Evolutionary conservation across 2,888 invertebrate species (phyloP).

Genomic region (Trichacis sp.): DNA sequence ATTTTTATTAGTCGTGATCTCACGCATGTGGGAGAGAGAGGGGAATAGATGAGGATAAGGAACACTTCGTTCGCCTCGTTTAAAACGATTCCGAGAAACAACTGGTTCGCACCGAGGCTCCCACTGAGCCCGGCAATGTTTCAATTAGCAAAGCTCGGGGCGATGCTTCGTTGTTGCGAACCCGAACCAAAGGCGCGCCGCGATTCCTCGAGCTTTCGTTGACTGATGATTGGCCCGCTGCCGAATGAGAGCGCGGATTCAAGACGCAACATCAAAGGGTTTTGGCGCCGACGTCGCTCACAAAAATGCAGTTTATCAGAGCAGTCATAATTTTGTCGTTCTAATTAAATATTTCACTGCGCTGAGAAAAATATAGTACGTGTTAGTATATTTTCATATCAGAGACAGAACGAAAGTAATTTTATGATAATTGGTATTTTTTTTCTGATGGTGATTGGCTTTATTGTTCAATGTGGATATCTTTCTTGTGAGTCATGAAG

Average conservation of each 20-base stretch:
- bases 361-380: too few relatives aligned
- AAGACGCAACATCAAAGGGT: slow-evolving; percentile 5
- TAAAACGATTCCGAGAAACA: slow-evolving; percentile 49
- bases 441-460: too few relatives aligned
- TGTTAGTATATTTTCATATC: too few relatives aligned
- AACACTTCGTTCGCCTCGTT: slow-evolving; percentile 7
- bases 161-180: neutral
- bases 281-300: too few relatives aligned
- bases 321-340: too few relatives aligned
- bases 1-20: slow-evolving; percentile 2
- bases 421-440: too few relatives aligned
- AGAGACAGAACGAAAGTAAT: too few relatives aligned
- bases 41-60: neutral
- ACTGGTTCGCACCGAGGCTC: slow-evolving; percentile 49
- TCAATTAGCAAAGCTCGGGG: slow-evolving; percentile 46
- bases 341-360: too few relatives aligned
- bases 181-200: neutral
- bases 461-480: too few relatives aligned
- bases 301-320: too few relatives aligned
- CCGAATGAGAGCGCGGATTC: slow-evolving; percentile 7
- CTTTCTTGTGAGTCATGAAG: too few relatives aligned
- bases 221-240: neutral
- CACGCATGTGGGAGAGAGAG: neutral
- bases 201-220: too few relatives aligned
- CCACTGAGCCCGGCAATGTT: slow-evolving; percentile 52